Evolutionary conservation across 2,113 vertebrate genomes (phyloP).

Genomic region (Zosterops japonicus): DNA sequence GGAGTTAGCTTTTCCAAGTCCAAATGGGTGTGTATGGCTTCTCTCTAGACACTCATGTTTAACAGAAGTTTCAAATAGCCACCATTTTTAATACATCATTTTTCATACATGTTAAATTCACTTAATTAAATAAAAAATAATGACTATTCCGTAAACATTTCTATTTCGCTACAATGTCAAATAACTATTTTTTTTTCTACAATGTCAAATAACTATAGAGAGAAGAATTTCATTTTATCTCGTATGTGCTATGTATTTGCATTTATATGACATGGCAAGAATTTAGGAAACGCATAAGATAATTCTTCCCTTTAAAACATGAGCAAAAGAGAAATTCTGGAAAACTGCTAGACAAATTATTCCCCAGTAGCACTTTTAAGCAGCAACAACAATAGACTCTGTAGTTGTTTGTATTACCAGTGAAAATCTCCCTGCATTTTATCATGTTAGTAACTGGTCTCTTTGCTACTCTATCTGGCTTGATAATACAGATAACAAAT

Average conservation of each 20-base stretch:
- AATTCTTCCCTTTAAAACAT: neutral
- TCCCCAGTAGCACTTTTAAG: neutral
- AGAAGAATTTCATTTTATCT: neutral
- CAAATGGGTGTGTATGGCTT: neutral
- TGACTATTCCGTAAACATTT: neutral
- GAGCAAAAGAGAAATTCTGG: neutral
- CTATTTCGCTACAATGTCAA: neutral
- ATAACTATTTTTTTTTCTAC: neutral
- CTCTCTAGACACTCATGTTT: neutral
- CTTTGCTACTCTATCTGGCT: neutral
- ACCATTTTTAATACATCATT: neutral
- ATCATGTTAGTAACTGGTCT: neutral
- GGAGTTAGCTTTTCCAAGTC: neutral
- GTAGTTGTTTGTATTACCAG: neutral
- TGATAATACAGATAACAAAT: conserved; percentile 14
- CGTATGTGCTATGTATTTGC: neutral
- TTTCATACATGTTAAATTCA: neutral
- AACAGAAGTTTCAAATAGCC: neutral
- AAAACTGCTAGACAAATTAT: neutral
- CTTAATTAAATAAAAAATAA: neutral
- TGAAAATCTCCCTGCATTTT: neutral
- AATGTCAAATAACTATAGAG: neutral
- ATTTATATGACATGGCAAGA: neutral
- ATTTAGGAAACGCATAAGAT: neutral
- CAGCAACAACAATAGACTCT: neutral